phyloP scores from a whole-genome alignment of 2,888 invertebrate genomes.

The Drosophila helvetica region DNA sequence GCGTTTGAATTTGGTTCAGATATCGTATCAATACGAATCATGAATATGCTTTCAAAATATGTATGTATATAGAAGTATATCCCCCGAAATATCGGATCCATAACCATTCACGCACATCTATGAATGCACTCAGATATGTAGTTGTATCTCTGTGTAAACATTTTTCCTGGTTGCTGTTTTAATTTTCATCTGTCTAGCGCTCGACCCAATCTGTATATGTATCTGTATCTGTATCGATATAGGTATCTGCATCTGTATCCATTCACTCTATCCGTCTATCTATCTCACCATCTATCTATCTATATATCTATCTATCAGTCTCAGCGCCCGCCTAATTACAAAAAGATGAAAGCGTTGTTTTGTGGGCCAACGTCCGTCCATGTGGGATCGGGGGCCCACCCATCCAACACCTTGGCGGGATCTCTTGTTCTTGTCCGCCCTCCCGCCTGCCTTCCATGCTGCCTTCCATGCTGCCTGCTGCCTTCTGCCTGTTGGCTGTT shows the following conservation, averaged over 20 bases:
- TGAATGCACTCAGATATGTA: background rate
- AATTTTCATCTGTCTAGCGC: conserved; percentile 67
- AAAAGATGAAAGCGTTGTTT: conserved; percentile 76
- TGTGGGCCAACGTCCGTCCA: conserved; percentile 44
- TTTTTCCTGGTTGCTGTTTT: conserved; percentile 59
- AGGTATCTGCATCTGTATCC: conserved; percentile 56
- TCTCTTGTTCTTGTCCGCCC: conserved; percentile 19
- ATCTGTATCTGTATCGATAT: conserved; percentile 51
- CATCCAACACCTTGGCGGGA: conserved; percentile 62
- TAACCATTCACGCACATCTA: background rate
- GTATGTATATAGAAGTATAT: background rate
- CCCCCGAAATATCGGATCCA: background rate
- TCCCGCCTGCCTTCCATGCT: background rate
- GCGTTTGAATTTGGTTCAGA: conserved; percentile 47
- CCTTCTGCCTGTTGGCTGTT: conserved; percentile 12
- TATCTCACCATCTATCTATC: conserved; percentile 32
- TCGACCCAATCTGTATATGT: conserved; percentile 33
- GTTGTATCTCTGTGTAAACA: conserved; percentile 59
- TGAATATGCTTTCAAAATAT: conserved; percentile 32
- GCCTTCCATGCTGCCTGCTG: conserved; percentile 7
- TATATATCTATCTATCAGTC: conserved; percentile 66
- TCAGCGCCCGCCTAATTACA: conserved; percentile 73
- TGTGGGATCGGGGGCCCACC: conserved; percentile 45
- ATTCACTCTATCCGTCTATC: conserved; percentile 48
- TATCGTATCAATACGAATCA: conserved; percentile 15